Evolutionary conservation across 2,113 vertebrate genomes (phyloP).

Genomic region (Sylvicapra grimmia): DNA sequence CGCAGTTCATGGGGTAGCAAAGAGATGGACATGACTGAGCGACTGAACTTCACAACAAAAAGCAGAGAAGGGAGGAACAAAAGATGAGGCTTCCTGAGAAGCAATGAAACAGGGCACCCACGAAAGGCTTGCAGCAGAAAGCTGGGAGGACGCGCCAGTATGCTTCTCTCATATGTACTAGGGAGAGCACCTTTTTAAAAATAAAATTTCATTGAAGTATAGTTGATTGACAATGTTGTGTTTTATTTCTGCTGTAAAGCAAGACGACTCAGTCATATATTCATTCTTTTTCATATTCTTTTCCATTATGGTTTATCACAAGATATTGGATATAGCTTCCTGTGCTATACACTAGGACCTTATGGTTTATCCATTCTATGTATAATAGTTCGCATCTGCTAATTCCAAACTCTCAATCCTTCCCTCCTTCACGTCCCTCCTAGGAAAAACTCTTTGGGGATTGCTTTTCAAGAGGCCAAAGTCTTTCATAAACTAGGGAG

Average conservation of each 20-base stretch:
- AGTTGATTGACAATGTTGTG: not conserved
- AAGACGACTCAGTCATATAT: not conserved
- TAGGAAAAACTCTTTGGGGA: not conserved
- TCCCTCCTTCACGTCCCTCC: not conserved
- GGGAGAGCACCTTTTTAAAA: not conserved
- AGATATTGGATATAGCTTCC: not conserved
- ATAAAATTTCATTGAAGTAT: not conserved
- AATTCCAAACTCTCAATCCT: not conserved
- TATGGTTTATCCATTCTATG: not conserved
- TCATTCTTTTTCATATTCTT: not conserved
- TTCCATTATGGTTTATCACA: not conserved
- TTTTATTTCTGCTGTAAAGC: not conserved
- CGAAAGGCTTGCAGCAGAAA: not conserved
- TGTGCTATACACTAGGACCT: not conserved
- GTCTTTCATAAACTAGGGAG: not conserved
- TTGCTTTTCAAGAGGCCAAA: not conserved
- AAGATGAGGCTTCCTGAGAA: not conserved
- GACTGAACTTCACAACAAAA: not conserved
- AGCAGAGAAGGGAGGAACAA: not conserved
- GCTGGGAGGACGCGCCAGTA: fast-evolving
- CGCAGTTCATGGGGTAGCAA: fast-evolving
- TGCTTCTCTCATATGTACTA: not conserved
- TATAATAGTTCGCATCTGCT: not conserved
- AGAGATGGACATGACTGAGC: not conserved
- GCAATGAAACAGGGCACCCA: not conserved